Percentiles rank a stretch among this genome's conserved stretches.
Evolutionary conservation across 2,888 invertebrate species (phyloP).

Genomic region (Muschampia plurimacula): DNA sequence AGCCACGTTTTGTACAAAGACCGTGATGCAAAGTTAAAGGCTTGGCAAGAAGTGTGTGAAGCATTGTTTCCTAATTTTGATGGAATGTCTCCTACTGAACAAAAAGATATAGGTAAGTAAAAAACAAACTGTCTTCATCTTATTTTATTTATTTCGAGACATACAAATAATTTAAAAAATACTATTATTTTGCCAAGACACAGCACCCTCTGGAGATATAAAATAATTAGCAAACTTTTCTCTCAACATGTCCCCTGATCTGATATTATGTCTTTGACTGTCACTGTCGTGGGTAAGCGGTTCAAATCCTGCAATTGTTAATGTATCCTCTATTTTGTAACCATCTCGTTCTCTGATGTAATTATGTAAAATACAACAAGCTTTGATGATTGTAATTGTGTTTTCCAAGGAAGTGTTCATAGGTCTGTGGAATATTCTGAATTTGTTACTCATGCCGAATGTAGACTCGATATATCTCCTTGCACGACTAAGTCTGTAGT

Average conservation of each 20-base stretch:
- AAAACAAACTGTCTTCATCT: no score
- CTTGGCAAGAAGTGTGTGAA: no score
- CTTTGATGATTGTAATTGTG: conserved; percentile 36
- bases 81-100: no score
- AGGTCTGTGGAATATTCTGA: conserved; percentile 40
- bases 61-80: no score
- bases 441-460: conserved; percentile 41
- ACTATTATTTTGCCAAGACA: no score
- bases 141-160: no score
- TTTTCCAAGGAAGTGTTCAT: conserved; percentile 32
- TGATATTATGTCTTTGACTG: conserved; percentile 28
- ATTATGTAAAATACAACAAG: conserved; percentile 40
- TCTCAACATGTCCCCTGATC: conserved; percentile 36
- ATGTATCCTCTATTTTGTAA: conserved; percentile 35
- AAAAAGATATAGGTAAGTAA: no score
- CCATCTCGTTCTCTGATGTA: conserved; percentile 39
- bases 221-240: conserved; percentile 6
- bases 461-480: conserved; percentile 38
- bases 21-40: no score
- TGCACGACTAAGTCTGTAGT: conserved; percentile 40
- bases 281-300: conserved; percentile 12
- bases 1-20: no score
- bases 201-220: no score
- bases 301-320: conserved; percentile 36
- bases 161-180: no score